phyloP scores from a whole-genome alignment of 2,113 vertebrate species.

The Piliocolobus tephrosceles region DNA sequence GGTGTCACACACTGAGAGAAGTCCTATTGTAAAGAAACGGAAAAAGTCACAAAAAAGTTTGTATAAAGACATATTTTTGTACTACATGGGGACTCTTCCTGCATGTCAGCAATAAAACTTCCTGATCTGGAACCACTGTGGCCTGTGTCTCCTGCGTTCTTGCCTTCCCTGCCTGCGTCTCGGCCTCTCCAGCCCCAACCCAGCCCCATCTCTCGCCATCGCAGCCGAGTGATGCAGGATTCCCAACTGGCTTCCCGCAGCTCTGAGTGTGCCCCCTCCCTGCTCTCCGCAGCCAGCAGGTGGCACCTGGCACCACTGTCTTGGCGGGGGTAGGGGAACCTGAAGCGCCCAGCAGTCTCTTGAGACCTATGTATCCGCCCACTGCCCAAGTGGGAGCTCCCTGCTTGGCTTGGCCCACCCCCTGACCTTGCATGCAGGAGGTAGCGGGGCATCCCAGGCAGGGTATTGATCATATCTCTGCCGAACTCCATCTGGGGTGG shows the following conservation, averaged over 20 bases:
- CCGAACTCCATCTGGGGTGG: neutral
- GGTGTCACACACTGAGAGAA: conserved; percentile 78
- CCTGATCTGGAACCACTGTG: conserved; percentile 84
- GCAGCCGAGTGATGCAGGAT: neutral
- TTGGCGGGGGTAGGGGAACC: neutral
- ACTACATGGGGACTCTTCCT: conserved; percentile 96
- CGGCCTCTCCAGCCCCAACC: neutral
- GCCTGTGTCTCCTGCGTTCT: neutral
- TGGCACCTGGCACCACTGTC: neutral
- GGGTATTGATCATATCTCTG: neutral
- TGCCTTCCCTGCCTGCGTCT: neutral
- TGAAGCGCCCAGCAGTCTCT: neutral
- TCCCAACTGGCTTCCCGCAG: neutral
- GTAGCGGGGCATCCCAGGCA: neutral
- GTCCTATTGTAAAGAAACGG: conserved; percentile 87
- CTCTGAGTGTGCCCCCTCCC: neutral
- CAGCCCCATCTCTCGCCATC: rapidly evolving
- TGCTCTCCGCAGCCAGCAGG: neutral
- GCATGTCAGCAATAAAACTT: conserved; percentile 99
- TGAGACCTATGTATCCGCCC: neutral
- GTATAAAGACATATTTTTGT: conserved; percentile 99
- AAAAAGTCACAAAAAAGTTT: conserved; percentile 92
- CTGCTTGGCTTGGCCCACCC: neutral
- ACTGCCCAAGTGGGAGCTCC: no score
- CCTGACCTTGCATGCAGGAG: neutral